These are phyloP conservation scores for Trachurus trachurus DNA, from an alignment of 2,797 vertebrate species.

Conservation along the genomic window DNA sequence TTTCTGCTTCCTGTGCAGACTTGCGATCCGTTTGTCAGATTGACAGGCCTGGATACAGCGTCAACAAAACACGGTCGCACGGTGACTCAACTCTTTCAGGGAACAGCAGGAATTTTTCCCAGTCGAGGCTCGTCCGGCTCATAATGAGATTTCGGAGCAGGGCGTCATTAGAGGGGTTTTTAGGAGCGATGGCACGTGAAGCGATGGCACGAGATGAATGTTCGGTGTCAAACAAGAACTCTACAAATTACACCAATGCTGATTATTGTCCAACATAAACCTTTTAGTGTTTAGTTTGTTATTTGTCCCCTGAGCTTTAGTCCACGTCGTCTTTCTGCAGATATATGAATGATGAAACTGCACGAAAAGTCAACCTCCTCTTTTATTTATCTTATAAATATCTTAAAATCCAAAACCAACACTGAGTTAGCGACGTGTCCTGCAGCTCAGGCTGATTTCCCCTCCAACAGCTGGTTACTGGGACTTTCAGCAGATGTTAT, in stretches of 20 bases:
- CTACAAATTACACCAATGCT: too few relatives aligned
- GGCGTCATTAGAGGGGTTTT: background rate
- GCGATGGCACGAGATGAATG: background rate
- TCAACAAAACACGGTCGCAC: slow-evolving; percentile 54
- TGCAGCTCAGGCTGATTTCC: too few relatives aligned
- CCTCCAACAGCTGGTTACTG: too few relatives aligned
- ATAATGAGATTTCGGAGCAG: slow-evolving; percentile 8
- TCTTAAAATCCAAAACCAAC: too few relatives aligned
- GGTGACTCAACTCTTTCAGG: slow-evolving; percentile 48
- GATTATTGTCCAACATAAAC: too few relatives aligned
- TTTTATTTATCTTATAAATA: background rate
- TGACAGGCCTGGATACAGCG: slow-evolving; percentile 52
- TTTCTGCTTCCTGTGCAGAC: slow-evolving; percentile 50
- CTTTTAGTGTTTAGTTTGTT: too few relatives aligned
- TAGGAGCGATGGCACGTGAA: too few relatives aligned
- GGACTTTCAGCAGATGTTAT: background rate
- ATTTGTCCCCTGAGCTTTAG: too few relatives aligned
- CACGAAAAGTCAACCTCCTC: background rate
- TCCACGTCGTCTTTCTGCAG: background rate
- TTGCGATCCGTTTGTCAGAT: background rate
- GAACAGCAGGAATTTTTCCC: slow-evolving; percentile 40
- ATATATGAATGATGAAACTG: background rate
- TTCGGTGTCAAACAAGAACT: too few relatives aligned
- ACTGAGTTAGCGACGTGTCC: too few relatives aligned
- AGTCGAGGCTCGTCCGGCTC: slow-evolving; percentile 35